Conservation (phyloP, 2,888 invertebrate species). For the Syritta pipiens region DNA sequence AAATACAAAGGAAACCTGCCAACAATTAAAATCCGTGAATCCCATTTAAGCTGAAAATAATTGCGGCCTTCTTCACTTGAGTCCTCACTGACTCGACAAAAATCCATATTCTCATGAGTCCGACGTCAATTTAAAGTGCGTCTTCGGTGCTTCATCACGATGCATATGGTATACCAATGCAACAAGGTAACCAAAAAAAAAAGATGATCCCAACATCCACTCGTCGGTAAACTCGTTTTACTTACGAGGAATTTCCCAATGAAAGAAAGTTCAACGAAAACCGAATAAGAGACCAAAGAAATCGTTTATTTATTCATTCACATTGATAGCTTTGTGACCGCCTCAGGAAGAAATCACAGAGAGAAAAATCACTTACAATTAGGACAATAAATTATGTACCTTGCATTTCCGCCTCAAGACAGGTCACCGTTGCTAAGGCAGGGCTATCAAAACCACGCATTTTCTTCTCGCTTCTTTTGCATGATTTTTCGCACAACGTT, state of each 20-base stretch:
- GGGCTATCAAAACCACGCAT: slow-evolving; percentile 20
- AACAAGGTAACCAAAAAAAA: slow-evolving; percentile 20
- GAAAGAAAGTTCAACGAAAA: slow-evolving; percentile 50
- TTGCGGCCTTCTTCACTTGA: slow-evolving; percentile 9
- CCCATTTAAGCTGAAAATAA: slow-evolving; percentile 14
- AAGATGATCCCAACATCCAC: slow-evolving; percentile 51
- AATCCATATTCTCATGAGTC: slow-evolving; percentile 38
- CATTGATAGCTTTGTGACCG: slow-evolving; percentile 22
- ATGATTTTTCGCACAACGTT: slow-evolving; percentile 21
- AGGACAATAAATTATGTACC: slow-evolving; percentile 24
- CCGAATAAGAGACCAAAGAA: slow-evolving; percentile 17
- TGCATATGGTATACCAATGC: slow-evolving; percentile 23
- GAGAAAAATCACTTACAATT: slow-evolving; percentile 3
- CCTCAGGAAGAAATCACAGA: not conserved
- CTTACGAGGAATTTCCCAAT: slow-evolving; percentile 46
- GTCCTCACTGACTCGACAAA: slow-evolving; percentile 7
- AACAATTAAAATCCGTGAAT: slow-evolving; percentile 25
- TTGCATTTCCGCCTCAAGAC: not conserved
- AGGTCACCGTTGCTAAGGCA: not conserved
- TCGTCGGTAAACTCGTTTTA: slow-evolving; percentile 49
- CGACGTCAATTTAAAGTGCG: slow-evolving; percentile 38
- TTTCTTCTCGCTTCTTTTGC: slow-evolving; percentile 24
- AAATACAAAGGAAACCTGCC: slow-evolving; percentile 10
- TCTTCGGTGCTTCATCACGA: slow-evolving; percentile 1
- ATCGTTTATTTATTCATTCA: slow-evolving; percentile 53